Base-by-base conservation (phyloP, 1,140 invertebrate species). In the Triops longicaudatus region DNA sequence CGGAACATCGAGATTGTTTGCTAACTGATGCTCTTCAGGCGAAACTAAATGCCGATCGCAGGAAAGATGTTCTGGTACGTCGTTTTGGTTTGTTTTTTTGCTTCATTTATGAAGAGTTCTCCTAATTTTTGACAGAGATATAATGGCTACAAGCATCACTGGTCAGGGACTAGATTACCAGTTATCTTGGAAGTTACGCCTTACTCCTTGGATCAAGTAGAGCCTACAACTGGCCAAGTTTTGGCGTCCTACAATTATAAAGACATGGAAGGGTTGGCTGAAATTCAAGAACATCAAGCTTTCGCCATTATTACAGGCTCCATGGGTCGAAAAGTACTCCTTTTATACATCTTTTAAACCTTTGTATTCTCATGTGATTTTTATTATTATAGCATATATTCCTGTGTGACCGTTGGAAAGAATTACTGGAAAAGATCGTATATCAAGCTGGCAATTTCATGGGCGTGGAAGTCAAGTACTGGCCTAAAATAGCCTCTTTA, bases 131-230 rank as follows among this genome's bases (percentile, higher is more conserved):
- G 87, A 76, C 85, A 97, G 93, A 90, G 90, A 82, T 97, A 92
- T 84, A 90, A 92, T 87, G 93, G 92, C 11, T 95, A 92, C 83
- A 99, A 99, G 86, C 90, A 95, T 82, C 96, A 97, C 82, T 99
- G 97, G 96, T 96, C 95, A 75, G 95, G 96, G 73, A 92, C 91
- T 73, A 88, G 91, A 79, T 86, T 97, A 42, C 93, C 95, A 4
- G 89, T 96, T 22, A 88, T 95, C 9, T 86, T 99, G 75, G 94
- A 97, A 87, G 91, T 98, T 0, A 94, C 93, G 31, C 90, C 93
- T 10, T 92, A 91, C 82, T 93, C 94, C 74, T 83, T 99, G 27
- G 92, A 97, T 83, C 97, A 98, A 85, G 84, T 96, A 44, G 94
- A 98, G 85, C 90, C 92, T 73, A 89, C 91, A 5, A 93, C 91